These are phyloP conservation scores for Myxocyprinus asiaticus DNA, from an alignment of 2,113 vertebrate species.

Conservation along the genomic window DNA sequence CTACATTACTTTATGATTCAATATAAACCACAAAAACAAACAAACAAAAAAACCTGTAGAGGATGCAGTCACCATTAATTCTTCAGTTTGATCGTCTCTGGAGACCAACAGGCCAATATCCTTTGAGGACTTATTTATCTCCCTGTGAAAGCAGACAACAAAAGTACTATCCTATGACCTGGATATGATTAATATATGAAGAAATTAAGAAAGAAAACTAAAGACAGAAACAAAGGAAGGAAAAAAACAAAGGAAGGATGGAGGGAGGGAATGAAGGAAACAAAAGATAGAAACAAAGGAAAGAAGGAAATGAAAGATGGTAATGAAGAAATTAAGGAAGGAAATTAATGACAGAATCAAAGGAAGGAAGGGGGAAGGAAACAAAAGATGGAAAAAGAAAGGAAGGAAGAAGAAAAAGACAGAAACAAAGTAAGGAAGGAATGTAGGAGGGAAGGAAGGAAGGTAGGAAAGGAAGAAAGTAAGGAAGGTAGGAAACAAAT, in stretches of 20 bases:
- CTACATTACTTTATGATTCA: too few relatives aligned
- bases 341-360: neutral
- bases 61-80: neutral
- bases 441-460: neutral
- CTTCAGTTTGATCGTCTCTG: neutral
- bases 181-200: neutral
- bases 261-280: neutral
- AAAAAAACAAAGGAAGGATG: neutral
- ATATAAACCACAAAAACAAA: neutral
- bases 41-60: neutral
- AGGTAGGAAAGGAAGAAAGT: too few relatives aligned
- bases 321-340: neutral
- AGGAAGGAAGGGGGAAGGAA: neutral
- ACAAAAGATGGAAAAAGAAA: neutral
- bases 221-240: constrained; percentile 4
- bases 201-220: neutral
- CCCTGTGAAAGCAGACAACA: neutral
- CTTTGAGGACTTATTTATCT: neutral
- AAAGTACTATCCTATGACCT: constrained; percentile 14
- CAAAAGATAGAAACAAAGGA: neutral
- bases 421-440: neutral
- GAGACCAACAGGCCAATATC: neutral
- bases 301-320: neutral
- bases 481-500: too few relatives aligned
- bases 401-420: neutral